Evolutionary conservation across 2,113 vertebrate genomes (phyloP), one percentile per base, ranked within the genome.

Genomic region (Tragelaphus strepsiceros): DNA sequence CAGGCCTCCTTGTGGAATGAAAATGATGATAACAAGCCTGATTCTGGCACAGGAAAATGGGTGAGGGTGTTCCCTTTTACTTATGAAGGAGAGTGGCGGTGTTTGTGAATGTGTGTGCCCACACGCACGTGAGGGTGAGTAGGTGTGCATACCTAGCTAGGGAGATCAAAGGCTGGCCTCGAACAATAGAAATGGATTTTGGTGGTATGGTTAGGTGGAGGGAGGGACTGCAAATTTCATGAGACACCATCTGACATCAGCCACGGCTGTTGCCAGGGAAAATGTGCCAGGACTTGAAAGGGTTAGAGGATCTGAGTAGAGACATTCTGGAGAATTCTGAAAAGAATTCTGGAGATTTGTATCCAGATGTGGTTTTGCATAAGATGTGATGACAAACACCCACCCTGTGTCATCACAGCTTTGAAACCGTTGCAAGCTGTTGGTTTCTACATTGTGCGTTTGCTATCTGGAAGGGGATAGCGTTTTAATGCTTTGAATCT

Each of bases 71-170:
- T 71, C 3, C 51, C 32, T 49, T 16, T 77, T 82, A 86, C 67
- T 56, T 26, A 46, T 11, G 19, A 22, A 78, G 22, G 3, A n/a
- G 16, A 19, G 24, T 30, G 6, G 16, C 7, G 1, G 56, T 35
- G 16, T 3, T 39, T 28, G 49, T 49, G 84, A 58, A 15, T 8
- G 32, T 53, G 67, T 56, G n/a, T 58, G 46, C 56, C 19, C 46
- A 10, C 7, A 5, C 0, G 3, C 2, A 2, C 0, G 1, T 43
- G 59, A 84, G 58, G 9, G 13, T 59, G 17, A 2, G 10, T 39
- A 26, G 8, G 80, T 90, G 59, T 46, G 56, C 6, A 16, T 21
- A 21, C n/a, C 32, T 39, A 26, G 21, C 59, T 84, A n/a, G 61
- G 46, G 80, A 61, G 74, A 49, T 28, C 22, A 54, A 87, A 53